Conservation (phyloP, 2,888 invertebrate species). For the Andrena camellia region DNA sequence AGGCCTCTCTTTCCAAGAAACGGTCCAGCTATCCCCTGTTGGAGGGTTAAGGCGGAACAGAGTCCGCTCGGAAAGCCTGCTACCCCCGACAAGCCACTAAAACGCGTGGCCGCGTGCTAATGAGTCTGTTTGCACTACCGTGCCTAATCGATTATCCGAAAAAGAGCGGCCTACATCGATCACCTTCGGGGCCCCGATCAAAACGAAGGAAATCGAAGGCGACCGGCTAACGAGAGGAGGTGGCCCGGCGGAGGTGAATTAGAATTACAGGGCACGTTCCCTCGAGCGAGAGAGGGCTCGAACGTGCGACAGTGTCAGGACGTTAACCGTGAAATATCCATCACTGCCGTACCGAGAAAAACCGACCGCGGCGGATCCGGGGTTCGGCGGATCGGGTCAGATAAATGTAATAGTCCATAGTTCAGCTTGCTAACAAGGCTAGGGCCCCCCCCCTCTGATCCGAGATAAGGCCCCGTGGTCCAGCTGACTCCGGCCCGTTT, state of each 20-base stretch:
- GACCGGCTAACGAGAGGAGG: constrained; percentile 33
- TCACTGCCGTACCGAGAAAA: constrained; percentile 74
- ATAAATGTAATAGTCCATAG: constrained; percentile 81
- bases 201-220: constrained; percentile 1
- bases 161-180: neutral
- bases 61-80: neutral
- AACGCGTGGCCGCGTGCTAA: neutral
- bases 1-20: too few relatives aligned
- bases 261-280: constrained; percentile 68
- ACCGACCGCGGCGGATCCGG: constrained; percentile 65
- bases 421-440: constrained; percentile 81
- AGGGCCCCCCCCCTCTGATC: constrained; percentile 75
- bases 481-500: constrained; percentile 70
- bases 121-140: neutral
- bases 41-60: too few relatives aligned
- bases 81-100: neutral
- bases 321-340: constrained; percentile 73
- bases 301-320: constrained; percentile 73
- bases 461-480: constrained; percentile 73
- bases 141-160: neutral
- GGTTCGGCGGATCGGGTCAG: constrained; percentile 75
- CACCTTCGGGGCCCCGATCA: neutral
- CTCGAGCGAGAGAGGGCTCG: constrained; percentile 42
- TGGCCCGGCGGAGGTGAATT: constrained; percentile 52
- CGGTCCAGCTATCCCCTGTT: too few relatives aligned